Conservation (phyloP, 2,888 invertebrate species). For the Bugulina stolonifera region DNA sequence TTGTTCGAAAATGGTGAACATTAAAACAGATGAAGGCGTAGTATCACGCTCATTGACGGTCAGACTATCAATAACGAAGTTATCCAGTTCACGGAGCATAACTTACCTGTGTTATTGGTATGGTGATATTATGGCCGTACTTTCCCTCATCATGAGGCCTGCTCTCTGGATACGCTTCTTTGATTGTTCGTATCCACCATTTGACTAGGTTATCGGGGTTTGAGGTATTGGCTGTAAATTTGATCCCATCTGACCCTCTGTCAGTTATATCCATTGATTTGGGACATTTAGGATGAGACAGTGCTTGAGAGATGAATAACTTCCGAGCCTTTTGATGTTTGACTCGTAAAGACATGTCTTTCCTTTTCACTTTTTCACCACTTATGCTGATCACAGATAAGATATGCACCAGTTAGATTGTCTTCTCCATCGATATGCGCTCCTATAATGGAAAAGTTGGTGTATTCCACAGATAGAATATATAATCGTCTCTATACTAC, state of each 20-base stretch:
- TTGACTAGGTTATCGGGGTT: constrained; percentile 18
- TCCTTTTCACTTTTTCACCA: neutral
- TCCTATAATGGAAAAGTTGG: too few relatives aligned
- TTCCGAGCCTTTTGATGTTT: constrained; percentile 17
- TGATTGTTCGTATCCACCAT: constrained; percentile 24
- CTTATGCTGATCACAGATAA: neutral
- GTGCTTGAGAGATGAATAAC: constrained; percentile 24
- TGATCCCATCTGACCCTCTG: constrained; percentile 19
- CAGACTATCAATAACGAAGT: too few relatives aligned
- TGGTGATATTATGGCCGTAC: constrained; percentile 23
- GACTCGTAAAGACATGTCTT: neutral
- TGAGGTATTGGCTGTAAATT: constrained; percentile 18
- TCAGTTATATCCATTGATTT: constrained; percentile 21
- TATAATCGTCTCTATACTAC: too few relatives aligned
- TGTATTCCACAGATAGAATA: too few relatives aligned
- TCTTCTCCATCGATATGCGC: neutral
- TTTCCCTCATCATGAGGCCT: constrained; percentile 21
- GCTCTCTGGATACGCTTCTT: constrained; percentile 25
- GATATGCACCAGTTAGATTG: neutral
- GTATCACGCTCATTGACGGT: too few relatives aligned
- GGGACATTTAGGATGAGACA: constrained; percentile 25
- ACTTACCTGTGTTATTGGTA: constrained; percentile 16
- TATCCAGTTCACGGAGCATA: too few relatives aligned
- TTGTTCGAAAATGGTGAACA: too few relatives aligned
- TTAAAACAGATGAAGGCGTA: too few relatives aligned